These are phyloP conservation scores for Sebastes schlegelii DNA, from an alignment of 2,113 vertebrate species.

Conservation along the genomic window DNA sequence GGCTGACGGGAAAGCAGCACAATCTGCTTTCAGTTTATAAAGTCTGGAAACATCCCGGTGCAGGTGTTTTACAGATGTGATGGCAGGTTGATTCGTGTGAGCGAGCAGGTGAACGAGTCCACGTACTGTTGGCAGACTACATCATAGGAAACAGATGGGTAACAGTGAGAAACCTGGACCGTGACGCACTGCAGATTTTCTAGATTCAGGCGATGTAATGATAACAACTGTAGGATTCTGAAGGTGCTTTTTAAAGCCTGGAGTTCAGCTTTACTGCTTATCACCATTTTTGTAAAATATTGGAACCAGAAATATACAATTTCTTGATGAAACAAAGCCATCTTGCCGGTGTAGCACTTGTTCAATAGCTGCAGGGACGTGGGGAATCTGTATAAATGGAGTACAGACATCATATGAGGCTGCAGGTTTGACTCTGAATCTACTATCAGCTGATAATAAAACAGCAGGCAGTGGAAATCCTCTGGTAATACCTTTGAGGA, in stretches of 20 bases:
- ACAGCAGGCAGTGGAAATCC: background rate
- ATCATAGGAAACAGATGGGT: background rate
- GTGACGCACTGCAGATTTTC: background rate
- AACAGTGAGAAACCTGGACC: background rate
- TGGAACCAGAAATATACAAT: background rate
- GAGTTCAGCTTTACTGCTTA: background rate
- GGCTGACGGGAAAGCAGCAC: background rate
- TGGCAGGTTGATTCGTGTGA: background rate
- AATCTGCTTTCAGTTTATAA: conserved; percentile 3
- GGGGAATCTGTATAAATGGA: background rate
- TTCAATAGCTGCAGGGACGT: background rate
- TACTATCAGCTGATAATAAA: background rate
- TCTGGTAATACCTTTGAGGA: background rate
- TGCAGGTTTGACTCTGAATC: background rate
- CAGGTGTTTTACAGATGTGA: conserved; percentile 33
- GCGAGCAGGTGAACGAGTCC: background rate
- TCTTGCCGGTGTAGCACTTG: background rate
- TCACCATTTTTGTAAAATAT: background rate
- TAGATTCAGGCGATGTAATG: background rate
- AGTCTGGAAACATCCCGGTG: conserved; percentile 2
- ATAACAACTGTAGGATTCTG: background rate
- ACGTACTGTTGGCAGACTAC: background rate
- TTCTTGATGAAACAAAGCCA: background rate
- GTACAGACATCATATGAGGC: background rate
- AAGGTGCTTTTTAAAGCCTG: background rate